Percentiles rank a stretch among this genome's conserved stretches.
These are phyloP conservation scores for Eulemur rubriventer DNA, from an alignment of 2,797 vertebrate species.

Conservation along the genomic window DNA sequence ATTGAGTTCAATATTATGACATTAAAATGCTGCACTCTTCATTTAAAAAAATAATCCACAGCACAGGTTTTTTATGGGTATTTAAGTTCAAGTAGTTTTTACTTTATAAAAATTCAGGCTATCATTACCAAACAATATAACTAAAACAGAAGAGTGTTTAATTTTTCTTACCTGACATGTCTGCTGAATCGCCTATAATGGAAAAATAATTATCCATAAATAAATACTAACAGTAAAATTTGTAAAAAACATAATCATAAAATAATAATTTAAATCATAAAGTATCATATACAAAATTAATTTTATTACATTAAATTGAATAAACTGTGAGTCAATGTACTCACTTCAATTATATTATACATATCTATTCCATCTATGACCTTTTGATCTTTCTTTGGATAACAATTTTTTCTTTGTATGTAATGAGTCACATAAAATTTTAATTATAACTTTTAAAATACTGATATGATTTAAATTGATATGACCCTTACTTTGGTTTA, in stretches of 20 bases:
- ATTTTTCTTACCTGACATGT: constrained; percentile 96
- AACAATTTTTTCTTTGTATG: neutral
- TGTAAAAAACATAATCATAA: constrained; percentile 68
- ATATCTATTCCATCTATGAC: neutral
- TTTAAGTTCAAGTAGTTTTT: constrained; percentile 44
- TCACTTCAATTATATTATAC: neutral
- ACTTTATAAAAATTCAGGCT: constrained; percentile 53
- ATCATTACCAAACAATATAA: constrained; percentile 65
- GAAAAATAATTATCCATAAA: constrained; percentile 84
- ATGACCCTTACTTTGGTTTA: neutral
- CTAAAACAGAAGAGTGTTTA: constrained; percentile 78
- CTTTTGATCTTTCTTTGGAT: neutral
- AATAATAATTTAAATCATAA: constrained; percentile 52
- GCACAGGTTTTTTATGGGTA: constrained; percentile 42
- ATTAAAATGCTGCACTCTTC: constrained; percentile 52
- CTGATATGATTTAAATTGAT: neutral
- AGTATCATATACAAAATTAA: neutral
- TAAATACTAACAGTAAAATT: constrained; percentile 74
- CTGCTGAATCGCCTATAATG: constrained; percentile 95
- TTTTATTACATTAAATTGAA: neutral
- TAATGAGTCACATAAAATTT: constrained; percentile 18
- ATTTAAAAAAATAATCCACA: constrained; percentile 64
- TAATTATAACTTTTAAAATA: neutral
- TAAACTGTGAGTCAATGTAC: neutral
- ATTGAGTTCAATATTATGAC: constrained; percentile 53